These are phyloP conservation scores for Acanthisitta chloris DNA, from an alignment of 2,113 vertebrate genomes.

Conservation along the genomic window DNA sequence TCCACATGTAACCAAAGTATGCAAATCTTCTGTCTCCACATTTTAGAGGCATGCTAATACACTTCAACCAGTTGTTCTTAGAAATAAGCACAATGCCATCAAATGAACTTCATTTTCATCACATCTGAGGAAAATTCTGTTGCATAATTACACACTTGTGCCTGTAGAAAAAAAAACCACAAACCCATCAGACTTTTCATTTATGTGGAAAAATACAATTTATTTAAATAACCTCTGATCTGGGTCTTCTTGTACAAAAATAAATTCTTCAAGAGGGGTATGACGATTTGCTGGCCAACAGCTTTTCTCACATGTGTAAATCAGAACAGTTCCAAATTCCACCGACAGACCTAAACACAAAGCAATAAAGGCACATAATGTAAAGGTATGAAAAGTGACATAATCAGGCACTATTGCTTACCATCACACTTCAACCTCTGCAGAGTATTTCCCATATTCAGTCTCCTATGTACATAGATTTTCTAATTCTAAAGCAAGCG, in stretches of 20 bases:
- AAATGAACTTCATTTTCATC: background rate
- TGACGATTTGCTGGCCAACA: conserved; percentile 77
- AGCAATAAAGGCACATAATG: background rate
- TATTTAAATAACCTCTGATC: conserved; percentile 84
- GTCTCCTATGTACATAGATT: background rate
- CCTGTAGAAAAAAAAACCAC: background rate
- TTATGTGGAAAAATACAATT: conserved; percentile 3
- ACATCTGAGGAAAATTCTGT: background rate
- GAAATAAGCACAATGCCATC: background rate
- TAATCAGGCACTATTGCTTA: background rate
- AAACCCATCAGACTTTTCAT: background rate
- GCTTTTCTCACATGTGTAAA: conserved; percentile 84
- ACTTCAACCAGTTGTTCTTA: background rate
- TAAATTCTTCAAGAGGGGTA: conserved; percentile 77
- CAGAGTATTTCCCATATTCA: background rate
- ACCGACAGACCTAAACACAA: conserved; percentile 70
- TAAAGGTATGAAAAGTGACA: background rate
- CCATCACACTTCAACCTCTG: background rate
- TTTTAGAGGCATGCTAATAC: background rate
- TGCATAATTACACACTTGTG: background rate
- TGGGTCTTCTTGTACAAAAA: conserved; percentile 83
- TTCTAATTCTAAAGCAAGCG: background rate
- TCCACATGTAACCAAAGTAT: accelerated
- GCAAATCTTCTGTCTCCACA: background rate
- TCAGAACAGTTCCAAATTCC: conserved; percentile 83